Base-by-base conservation (phyloP, 2,797 vertebrate species). In the Diplodus sargus region DNA sequence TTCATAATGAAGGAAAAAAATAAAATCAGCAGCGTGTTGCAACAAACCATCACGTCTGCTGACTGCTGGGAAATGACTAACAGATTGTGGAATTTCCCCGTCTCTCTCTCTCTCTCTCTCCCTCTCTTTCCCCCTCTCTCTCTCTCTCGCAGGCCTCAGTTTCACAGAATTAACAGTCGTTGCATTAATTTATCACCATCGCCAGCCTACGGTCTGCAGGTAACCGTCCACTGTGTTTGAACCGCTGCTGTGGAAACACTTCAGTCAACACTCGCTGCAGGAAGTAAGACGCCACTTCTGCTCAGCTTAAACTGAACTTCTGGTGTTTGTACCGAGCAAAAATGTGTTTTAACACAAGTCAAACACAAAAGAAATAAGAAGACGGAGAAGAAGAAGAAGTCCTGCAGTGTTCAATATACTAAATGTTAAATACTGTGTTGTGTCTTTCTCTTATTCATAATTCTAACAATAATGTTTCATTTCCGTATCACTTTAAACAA, bases 61-160 rank as follows among this genome's bases (percentile, higher is more conserved):
- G 66, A 52, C 74, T 81, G 58, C 60, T 56, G 18, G 67, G 72
- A 85, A 86, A 89, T 78, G 60, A 86, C 60, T n/a, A 67, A 78
- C 51, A 71, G 15, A 63, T 75, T 51, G 16, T 62, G 78, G 85
- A 86, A 87, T 84, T 84, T 86, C 86, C 89, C 75, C 25, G 7
- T 51, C 56, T 63, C 58, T 70, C 47, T 63, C 34, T 34, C 34
- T 34, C 30, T 34, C 30, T 34, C 28, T 30, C 28, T 3, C 28
- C 4, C 30, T 34, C 30, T 34, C 30, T 34, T 6, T 28, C 28
- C n/a, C 28, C 5, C 28, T 30, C 30, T 34, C 30, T 34, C 30
- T 34, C 30, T 28, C 28, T 28, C 28, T 28, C 3, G 30, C 7
- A 34, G 34, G 34, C n/a, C 62, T 30, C 39, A 47, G n/a, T 34